These are phyloP conservation scores for Phataginus tetradactyla DNA, from an alignment of 2,797 vertebrate species.

Conservation along the genomic window DNA sequence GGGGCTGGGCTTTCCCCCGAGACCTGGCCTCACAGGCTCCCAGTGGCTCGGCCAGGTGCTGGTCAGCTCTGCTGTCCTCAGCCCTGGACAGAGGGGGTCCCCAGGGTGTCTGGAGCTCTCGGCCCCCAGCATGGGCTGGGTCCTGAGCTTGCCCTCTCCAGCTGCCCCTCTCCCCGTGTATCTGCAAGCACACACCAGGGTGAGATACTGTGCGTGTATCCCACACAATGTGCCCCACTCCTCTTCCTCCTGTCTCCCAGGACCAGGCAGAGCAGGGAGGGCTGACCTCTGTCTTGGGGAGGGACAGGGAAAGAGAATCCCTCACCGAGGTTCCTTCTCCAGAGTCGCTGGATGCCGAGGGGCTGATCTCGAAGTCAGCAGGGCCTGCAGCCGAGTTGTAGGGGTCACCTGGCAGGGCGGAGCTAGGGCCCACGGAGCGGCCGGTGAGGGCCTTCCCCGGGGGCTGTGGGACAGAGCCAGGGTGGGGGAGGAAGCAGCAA, in stretches of 20 bases:
- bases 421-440: conserved; percentile 91
- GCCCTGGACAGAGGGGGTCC: too few relatives aligned
- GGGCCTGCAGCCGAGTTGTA: conserved; percentile 93
- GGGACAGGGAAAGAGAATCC: not conserved
- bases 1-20: not conserved
- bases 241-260: accelerated
- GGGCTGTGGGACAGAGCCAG: conserved; percentile 85
- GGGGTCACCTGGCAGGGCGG: conserved; percentile 94
- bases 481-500: conserved; percentile 56
- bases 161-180: too few relatives aligned
- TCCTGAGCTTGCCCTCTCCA: not conserved
- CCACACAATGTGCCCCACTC: accelerated
- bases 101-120: accelerated
- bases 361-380: conserved; percentile 88
- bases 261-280: not conserved
- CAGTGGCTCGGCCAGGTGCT: not conserved
- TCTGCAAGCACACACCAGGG: not conserved
- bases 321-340: conserved; percentile 89
- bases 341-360: conserved; percentile 83
- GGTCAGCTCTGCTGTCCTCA: not conserved
- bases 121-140: not conserved
- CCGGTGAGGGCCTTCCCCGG: conserved; percentile 92
- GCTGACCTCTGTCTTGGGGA: not conserved
- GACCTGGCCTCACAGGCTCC: not conserved
- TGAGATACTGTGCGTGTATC: not conserved